Percentiles rank a stretch among this genome's conserved stretches.
These are phyloP conservation scores for Petrocephalus microphthalmus DNA, from an alignment of 2,113 vertebrate genomes.

Conservation along the genomic window DNA sequence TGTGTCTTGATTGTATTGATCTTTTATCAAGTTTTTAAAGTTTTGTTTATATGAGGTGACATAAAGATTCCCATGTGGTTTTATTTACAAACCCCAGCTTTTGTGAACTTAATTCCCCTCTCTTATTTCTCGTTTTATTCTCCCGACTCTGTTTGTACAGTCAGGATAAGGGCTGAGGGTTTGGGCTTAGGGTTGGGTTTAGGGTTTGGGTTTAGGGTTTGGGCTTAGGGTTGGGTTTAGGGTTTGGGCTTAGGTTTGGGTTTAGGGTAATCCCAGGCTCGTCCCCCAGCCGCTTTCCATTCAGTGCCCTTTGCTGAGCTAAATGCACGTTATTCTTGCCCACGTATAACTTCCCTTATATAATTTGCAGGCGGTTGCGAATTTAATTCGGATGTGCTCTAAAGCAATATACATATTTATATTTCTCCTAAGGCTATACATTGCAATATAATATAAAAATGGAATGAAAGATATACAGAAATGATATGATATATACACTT, in stretches of 20 bases:
- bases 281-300: not conserved
- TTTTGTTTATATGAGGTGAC: not conserved
- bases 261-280: not conserved
- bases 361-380: slow-evolving; percentile 25
- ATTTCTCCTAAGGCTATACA: slow-evolving; percentile 47
- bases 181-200: not conserved
- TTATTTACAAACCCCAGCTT: not conserved
- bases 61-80: not conserved
- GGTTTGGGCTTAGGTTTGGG: not conserved
- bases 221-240: not conserved
- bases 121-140: not conserved
- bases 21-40: not conserved
- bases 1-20: not conserved
- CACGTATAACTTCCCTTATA: not conserved
- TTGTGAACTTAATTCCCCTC: not conserved
- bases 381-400: slow-evolving; percentile 40
- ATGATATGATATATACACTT: slow-evolving; percentile 20
- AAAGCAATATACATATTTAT: slow-evolving; percentile 52
- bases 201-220: not conserved
- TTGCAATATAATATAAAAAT: slow-evolving; percentile 29
- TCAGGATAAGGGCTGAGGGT: no score
- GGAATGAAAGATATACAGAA: slow-evolving; percentile 24
- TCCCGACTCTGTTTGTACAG: not conserved
- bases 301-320: not conserved
- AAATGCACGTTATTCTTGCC: not conserved